Base-by-base conservation (phyloP, 2,113 vertebrate species). In the Parus major region DNA sequence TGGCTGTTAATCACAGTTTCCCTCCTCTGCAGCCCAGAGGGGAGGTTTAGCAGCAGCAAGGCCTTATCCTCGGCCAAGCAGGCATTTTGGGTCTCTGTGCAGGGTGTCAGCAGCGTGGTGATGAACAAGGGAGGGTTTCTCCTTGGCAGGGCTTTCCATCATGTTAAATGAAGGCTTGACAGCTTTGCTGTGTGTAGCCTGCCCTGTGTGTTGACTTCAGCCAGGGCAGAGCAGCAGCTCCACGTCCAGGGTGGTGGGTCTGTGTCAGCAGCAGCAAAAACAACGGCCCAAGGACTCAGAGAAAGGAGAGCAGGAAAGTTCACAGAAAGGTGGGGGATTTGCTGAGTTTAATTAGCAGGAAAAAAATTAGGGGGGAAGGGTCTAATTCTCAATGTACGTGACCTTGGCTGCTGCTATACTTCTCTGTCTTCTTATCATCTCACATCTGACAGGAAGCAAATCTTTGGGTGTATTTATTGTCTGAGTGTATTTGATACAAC, bases 71-170 rank as follows among this genome's bases (percentile, higher is more conserved):
- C 15, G 1, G 2, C 78, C 78, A 69, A 53, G 63, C 49, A 72
- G 46, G 79, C 88, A 85, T 88, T 90, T 53, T 46, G 75, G 75
- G 49, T 35, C 31, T 82, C 70, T 2, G 3, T 33, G 66, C 79
- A 76, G 50, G 66, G 28, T 69, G 46, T 71, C 91, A 80, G 90
- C 75, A 73, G 70, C 7, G 3, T 5, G 21, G 50, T 93, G 95
- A 95, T 96, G 88, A n/a, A 96, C 92, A 90, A 95, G 75, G 66
- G 82, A 94, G 49, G 19, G 25, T 31, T 93, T 82, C 90, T 76
- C 41, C 71, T 73, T 92, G 88, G 71, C 92, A 91, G 88, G 92
- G 75, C 66, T 95, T 46, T 96, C 93, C 85, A 88, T 96, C 95
- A 82, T 7, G 20, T 90, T 82, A 92, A 94, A 80, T 93, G 95